These are phyloP conservation scores for Sphinx pinastri DNA, from an alignment of 2,888 invertebrate species.

Conservation along the genomic window DNA sequence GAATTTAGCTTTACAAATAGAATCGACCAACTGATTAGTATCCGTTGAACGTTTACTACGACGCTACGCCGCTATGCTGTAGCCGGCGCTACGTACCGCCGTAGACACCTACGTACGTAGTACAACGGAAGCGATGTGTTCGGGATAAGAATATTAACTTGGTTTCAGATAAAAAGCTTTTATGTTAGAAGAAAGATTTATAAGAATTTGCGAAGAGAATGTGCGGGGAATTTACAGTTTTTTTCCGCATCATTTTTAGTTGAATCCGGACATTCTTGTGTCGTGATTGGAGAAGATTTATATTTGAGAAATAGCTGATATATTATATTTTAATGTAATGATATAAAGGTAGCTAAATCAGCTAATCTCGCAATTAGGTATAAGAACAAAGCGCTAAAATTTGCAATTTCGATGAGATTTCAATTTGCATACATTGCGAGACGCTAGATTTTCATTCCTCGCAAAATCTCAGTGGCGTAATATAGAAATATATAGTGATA, in stretches of 20 bases:
- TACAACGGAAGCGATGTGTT: slow-evolving; percentile 21
- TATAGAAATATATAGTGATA: background rate
- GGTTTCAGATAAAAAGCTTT: slow-evolving; percentile 24
- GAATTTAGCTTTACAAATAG: background rate
- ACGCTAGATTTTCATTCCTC: background rate
- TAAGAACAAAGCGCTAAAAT: background rate
- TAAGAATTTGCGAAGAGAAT: slow-evolving; percentile 18
- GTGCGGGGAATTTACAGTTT: slow-evolving; percentile 10
- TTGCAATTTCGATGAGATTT: slow-evolving; percentile 17
- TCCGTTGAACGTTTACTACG: slow-evolving; percentile 25
- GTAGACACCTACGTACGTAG: slow-evolving; percentile 17
- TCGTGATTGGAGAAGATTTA: background rate
- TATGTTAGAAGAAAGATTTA: slow-evolving; percentile 21
- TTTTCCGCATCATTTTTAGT: background rate
- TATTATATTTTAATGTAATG: background rate
- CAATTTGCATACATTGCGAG: slow-evolving; percentile 5
- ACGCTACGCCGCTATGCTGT: slow-evolving; percentile 22
- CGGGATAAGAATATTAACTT: slow-evolving; percentile 24
- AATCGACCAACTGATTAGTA: background rate
- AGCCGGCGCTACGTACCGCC: slow-evolving; percentile 6
- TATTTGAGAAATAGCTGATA: background rate
- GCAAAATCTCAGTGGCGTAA: background rate
- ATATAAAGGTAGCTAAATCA: background rate
- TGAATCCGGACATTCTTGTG: background rate
- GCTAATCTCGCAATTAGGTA: background rate